These are phyloP conservation scores for Drosophila gunungcola DNA, from an alignment of 1,140 invertebrate genomes.

Conservation along the genomic window DNA sequence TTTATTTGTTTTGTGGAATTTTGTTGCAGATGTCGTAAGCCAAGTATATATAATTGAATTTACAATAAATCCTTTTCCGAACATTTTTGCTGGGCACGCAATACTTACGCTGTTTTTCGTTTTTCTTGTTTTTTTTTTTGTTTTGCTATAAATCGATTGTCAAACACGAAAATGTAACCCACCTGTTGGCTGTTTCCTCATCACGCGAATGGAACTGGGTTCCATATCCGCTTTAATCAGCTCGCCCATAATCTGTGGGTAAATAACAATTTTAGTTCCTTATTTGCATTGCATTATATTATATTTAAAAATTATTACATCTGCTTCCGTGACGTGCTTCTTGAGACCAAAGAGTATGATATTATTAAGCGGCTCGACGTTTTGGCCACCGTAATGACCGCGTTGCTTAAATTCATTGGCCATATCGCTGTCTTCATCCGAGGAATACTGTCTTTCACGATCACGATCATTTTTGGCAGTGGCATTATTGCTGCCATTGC, in stretches of 20 bases:
- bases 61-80: slow-evolving; percentile 19
- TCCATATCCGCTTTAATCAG: slow-evolving; percentile 90
- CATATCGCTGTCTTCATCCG: slow-evolving; percentile 68
- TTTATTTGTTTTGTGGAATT: slow-evolving; percentile 18
- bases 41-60: slow-evolving; percentile 40
- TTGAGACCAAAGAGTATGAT: slow-evolving; percentile 93
- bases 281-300: neutral
- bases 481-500: slow-evolving; percentile 4
- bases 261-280: neutral
- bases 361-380: slow-evolving; percentile 92
- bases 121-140: too few relatives aligned
- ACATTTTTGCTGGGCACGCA: slow-evolving; percentile 31
- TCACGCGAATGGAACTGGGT: slow-evolving; percentile 93
- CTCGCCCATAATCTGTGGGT: slow-evolving; percentile 85
- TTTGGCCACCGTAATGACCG: slow-evolving; percentile 87
- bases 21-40: slow-evolving; percentile 30
- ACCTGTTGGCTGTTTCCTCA: slow-evolving; percentile 95
- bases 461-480: neutral
- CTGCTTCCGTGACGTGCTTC: slow-evolving; percentile 92
- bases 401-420: slow-evolving; percentile 40
- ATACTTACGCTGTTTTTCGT: slow-evolving; percentile 35
- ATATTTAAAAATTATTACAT: slow-evolving; percentile 87
- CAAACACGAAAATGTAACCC: slow-evolving; percentile 76
- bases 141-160: slow-evolving; percentile 3
- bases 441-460: slow-evolving; percentile 13